Conservation (phyloP, 2,113 vertebrate species). For the Apaloderma vittatum region DNA sequence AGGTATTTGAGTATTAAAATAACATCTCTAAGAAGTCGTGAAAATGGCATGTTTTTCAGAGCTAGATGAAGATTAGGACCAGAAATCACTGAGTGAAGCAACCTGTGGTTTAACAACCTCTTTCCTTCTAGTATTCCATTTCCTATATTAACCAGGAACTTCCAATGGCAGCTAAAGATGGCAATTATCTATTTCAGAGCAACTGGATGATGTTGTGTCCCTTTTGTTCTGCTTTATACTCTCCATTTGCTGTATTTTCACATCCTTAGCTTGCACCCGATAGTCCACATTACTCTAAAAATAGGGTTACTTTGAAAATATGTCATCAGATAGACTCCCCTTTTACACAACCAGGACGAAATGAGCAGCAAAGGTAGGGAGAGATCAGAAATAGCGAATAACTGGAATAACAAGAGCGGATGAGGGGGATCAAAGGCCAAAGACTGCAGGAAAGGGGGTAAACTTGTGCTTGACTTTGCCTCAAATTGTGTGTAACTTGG, state of each 20-base stretch:
- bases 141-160: neutral
- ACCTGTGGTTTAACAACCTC: neutral
- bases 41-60: neutral
- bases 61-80: neutral
- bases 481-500: neutral
- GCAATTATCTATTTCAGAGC: neutral
- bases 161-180: neutral
- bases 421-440: neutral
- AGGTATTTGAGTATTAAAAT: slow-evolving; percentile 9
- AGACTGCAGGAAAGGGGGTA: neutral
- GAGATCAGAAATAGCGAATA: neutral
- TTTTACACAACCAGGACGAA: neutral
- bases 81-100: neutral
- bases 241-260: neutral
- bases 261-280: neutral
- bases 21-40: neutral
- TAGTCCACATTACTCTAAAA: slow-evolving; percentile 24
- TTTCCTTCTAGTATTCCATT: neutral
- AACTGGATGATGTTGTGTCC: neutral
- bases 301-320: slow-evolving; percentile 16
- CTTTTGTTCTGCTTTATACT: neutral
- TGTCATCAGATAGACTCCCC: neutral
- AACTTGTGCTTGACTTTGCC: neutral
- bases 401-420: neutral
- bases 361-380: neutral